Percentiles rank a stretch among this genome's conserved stretches.
Evolutionary conservation across 2,113 vertebrate species (phyloP).

Genomic region (Ptilorrhoa leucosticta): DNA sequence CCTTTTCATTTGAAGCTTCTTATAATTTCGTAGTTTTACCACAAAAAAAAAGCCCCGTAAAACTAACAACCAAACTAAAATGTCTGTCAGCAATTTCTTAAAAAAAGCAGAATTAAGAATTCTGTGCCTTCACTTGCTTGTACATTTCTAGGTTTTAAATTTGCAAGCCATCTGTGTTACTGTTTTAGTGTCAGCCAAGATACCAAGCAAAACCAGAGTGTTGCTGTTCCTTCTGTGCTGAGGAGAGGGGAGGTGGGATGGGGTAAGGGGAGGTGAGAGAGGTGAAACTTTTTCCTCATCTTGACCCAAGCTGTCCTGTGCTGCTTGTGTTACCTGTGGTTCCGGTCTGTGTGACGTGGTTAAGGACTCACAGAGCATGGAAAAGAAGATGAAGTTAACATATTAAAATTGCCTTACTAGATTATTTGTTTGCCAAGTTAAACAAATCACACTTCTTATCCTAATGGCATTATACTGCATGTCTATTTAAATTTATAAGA

Average conservation of each 20-base stretch:
- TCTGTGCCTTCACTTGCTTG: background rate
- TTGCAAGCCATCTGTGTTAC: background rate
- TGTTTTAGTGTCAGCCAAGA: background rate
- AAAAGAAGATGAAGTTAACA: background rate
- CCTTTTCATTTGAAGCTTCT: background rate
- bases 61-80: background rate
- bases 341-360: background rate
- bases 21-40: background rate
- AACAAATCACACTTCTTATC: background rate
- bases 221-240: background rate
- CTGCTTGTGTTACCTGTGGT: background rate
- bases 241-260: background rate
- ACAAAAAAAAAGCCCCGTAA: fast-evolving
- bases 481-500: background rate
- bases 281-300: background rate
- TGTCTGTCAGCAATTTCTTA: background rate
- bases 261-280: background rate
- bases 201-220: background rate
- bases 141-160: background rate
- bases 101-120: background rate
- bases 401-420: background rate
- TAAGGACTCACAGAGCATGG: background rate
- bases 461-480: background rate
- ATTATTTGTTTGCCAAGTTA: background rate
- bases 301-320: background rate